Percentiles rank a stretch among this genome's conserved stretches.
phyloP scores from a whole-genome alignment of 2,888 invertebrate genomes.

The Platerodrilus igneus region DNA sequence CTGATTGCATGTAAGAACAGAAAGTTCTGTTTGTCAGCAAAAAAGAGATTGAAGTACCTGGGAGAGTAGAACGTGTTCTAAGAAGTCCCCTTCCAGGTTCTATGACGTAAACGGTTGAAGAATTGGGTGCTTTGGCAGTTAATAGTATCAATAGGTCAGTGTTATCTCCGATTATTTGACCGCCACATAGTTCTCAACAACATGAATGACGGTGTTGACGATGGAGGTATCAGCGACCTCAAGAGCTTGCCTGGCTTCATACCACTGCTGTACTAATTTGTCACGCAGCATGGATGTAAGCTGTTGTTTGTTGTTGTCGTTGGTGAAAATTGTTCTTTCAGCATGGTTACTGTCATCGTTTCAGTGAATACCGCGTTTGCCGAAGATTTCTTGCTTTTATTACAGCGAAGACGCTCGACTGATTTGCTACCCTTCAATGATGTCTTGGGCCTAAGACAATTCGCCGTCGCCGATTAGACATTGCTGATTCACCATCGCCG shows the following conservation, averaged over 20 bases:
- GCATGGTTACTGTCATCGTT: slow-evolving; percentile 4
- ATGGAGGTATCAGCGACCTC: neutral
- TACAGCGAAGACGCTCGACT: neutral
- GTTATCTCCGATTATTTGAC: slow-evolving; percentile 3
- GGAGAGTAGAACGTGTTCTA: neutral
- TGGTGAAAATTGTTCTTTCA: neutral
- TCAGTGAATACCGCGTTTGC: slow-evolving; percentile 5
- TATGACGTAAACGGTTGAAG: too few relatives aligned
- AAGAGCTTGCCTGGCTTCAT: neutral
- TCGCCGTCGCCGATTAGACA: too few relatives aligned
- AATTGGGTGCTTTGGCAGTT: too few relatives aligned
- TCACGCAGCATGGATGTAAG: slow-evolving; percentile 3
- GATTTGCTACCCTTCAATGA: slow-evolving; percentile 1
- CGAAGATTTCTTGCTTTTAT: slow-evolving; percentile 3
- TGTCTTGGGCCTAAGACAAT: too few relatives aligned
- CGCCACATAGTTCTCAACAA: slow-evolving; percentile 3
- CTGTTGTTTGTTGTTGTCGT: slow-evolving; percentile 1
- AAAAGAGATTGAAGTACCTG: slow-evolving; percentile 1
- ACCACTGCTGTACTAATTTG: slow-evolving; percentile 1
- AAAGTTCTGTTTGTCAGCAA: slow-evolving; percentile 1
- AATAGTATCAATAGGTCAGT: slow-evolving; percentile 2
- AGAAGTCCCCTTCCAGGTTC: neutral
- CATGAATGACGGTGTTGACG: slow-evolving; percentile 8
- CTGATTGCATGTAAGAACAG: too few relatives aligned
- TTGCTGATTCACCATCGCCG: too few relatives aligned